Evolutionary conservation across 1,140 invertebrate genomes (phyloP).

Genomic region (Linepithema humile): DNA sequence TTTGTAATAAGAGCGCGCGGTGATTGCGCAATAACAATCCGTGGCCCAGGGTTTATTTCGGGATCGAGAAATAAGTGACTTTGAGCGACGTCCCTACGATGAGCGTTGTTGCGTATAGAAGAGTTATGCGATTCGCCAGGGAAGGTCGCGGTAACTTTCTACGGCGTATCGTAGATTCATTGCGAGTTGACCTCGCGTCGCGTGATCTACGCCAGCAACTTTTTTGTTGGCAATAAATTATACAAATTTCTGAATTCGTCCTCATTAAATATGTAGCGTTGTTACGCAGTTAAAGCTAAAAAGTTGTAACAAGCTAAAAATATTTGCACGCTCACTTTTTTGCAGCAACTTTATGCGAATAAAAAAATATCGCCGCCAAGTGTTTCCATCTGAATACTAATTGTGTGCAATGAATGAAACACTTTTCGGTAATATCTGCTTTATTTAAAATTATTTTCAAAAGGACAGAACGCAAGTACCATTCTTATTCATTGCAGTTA

Average conservation of each 20-base stretch:
- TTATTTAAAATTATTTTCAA: background rate
- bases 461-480: background rate
- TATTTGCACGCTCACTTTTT: background rate
- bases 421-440: background rate
- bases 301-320: background rate
- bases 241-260: background rate
- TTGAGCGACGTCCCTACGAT: conserved; percentile 34
- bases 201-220: background rate
- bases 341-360: background rate
- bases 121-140: conserved; percentile 18
- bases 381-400: background rate
- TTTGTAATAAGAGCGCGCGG: conserved; percentile 31
- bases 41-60: conserved; percentile 14
- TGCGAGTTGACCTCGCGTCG: background rate
- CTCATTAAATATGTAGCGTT: background rate
- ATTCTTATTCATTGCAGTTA: background rate
- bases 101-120: conserved; percentile 32
- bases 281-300: background rate
- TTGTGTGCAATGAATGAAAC: background rate
- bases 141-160: conserved; percentile 33
- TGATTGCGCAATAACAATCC: conserved; percentile 26
- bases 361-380: background rate
- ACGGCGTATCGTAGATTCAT: background rate
- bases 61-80: conserved; percentile 22
- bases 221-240: background rate